These are phyloP conservation scores for Hystrix cristata DNA, from an alignment of 2,113 vertebrate genomes.

Conservation along the genomic window DNA sequence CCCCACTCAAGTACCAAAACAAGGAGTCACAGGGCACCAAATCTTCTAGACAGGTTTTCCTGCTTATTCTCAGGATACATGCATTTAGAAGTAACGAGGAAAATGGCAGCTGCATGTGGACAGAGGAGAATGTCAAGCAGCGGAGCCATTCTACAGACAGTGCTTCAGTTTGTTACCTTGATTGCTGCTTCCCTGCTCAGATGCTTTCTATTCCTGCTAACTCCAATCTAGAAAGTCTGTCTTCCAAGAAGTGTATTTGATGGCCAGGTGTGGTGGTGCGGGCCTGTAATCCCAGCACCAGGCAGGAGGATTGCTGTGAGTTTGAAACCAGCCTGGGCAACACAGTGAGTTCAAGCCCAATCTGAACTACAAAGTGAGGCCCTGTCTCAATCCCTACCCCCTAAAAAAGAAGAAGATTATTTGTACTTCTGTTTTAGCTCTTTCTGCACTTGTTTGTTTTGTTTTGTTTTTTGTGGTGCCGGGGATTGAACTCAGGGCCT, in stretches of 20 bases:
- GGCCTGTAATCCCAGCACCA: neutral
- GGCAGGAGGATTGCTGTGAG: neutral
- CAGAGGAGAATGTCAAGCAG: neutral
- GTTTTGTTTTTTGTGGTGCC: too few species aligned
- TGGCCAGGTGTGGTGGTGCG: too few species aligned
- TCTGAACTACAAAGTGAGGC: too few species aligned
- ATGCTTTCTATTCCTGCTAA: neutral
- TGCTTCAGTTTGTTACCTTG: neutral
- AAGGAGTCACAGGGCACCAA: neutral
- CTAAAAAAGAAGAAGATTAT: too few species aligned
- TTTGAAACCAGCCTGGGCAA: too few species aligned
- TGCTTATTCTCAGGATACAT: slow-evolving; percentile 14
- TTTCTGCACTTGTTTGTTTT: neutral
- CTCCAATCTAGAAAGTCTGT: slow-evolving; percentile 1
- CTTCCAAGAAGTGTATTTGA: neutral
- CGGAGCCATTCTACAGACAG: neutral
- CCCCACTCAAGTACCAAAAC: neutral
- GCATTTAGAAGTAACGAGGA: neutral
- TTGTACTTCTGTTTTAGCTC: neutral
- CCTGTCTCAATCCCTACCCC: too few species aligned
- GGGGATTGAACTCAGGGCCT: too few species aligned
- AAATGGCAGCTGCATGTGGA: neutral
- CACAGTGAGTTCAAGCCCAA: too few species aligned
- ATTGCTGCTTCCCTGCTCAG: neutral
- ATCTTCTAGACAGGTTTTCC: neutral